Conservation (phyloP, 2,888 invertebrate genomes). For the Erebia epiphron region DNA sequence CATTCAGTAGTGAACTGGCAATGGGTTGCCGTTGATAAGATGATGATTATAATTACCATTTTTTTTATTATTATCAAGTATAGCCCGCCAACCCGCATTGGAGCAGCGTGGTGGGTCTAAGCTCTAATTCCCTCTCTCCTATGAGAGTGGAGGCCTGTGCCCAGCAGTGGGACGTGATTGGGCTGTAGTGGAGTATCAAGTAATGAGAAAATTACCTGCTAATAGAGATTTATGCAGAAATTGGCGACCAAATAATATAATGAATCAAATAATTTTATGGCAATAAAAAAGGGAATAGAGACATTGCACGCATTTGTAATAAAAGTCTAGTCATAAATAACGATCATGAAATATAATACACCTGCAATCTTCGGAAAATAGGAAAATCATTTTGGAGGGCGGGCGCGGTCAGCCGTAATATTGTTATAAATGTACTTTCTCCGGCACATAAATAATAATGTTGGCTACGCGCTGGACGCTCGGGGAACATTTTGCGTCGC, state of each 20-base stretch:
- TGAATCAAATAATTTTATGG: constrained; percentile 74
- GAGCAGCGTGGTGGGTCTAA: too few relatives aligned
- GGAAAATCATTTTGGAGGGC: constrained; percentile 82
- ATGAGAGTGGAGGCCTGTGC: too few relatives aligned
- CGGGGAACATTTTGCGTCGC: constrained; percentile 42
- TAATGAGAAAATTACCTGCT: not conserved
- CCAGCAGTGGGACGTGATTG: too few relatives aligned
- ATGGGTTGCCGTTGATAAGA: too few relatives aligned
- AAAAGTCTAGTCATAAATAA: constrained; percentile 82
- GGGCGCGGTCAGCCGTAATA: constrained; percentile 81
- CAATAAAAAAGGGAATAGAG: constrained; percentile 80
- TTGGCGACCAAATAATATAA: constrained; percentile 21
- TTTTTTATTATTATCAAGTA: too few relatives aligned
- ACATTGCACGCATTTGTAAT: constrained; percentile 83
- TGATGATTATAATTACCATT: too few relatives aligned
- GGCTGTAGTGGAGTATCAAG: too few relatives aligned
- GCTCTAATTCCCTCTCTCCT: too few relatives aligned
- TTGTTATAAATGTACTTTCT: constrained; percentile 83
- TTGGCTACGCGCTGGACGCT: constrained; percentile 59
- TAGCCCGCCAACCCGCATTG: too few relatives aligned
- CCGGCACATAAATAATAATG: constrained; percentile 80
- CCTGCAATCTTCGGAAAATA: constrained; percentile 83
- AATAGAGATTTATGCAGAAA: constrained; percentile 6
- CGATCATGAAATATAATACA: constrained; percentile 83
- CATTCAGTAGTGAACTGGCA: too few relatives aligned